A percentile compares a stretch with the other conserved stretches of the same genome.
phyloP scores from a whole-genome alignment of 2,113 vertebrate genomes.

The Otocyon megalotis region DNA sequence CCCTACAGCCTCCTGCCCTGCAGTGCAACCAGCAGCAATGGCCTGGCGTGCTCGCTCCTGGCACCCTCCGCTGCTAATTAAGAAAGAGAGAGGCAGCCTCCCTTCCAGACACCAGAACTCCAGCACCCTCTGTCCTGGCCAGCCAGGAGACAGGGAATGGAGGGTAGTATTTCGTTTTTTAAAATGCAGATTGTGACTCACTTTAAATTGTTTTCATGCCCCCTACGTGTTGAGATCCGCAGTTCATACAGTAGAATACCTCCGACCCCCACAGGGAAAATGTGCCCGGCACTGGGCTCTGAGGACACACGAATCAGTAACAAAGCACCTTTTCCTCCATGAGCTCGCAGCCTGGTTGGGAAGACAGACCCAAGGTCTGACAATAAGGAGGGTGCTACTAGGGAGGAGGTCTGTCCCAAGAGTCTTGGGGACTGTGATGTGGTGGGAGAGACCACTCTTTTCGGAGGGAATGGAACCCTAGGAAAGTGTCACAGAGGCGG shows the following conservation, averaged over 20 bases:
- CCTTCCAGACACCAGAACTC: neutral
- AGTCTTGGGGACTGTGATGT: neutral
- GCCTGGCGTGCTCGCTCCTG: neutral
- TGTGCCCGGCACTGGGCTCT: neutral
- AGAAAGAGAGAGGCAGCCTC: slow-evolving; percentile 71
- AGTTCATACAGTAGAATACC: neutral
- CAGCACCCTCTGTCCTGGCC: neutral
- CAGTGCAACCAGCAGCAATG: slow-evolving; percentile 38
- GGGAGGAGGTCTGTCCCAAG: neutral
- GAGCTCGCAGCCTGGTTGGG: neutral
- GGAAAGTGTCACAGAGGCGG: neutral
- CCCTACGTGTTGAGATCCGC: neutral
- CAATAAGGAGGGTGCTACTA: accelerated
- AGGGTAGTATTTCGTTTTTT: neutral
- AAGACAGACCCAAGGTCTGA: neutral
- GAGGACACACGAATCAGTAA: neutral
- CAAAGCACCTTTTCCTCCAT: neutral
- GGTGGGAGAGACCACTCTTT: neutral
- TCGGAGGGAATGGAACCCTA: neutral
- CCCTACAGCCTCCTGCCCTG: neutral
- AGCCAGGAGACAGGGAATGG: neutral
- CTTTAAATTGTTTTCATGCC: neutral
- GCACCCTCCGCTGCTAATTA: slow-evolving; percentile 67
- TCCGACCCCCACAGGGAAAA: neutral
- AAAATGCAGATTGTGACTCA: neutral